Base-by-base conservation (phyloP, 2,888 invertebrate species). In the Psylliodes chrysocephalus region DNA sequence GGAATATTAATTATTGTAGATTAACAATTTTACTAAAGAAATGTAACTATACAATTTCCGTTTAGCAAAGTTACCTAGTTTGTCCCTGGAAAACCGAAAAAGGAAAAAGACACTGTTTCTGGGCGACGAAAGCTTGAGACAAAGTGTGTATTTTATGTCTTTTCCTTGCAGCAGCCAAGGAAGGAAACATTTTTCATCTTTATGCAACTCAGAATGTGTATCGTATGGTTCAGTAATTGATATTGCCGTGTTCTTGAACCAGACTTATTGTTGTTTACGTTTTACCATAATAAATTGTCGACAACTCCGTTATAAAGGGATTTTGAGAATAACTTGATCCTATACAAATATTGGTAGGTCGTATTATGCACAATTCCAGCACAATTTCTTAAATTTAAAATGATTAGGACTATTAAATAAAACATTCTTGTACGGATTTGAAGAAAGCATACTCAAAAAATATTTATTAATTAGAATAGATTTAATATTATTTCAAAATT, bases 131-230 rank as follows among this genome's bases (percentile, higher is more conserved):
- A 28, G 28, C 46, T 47, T 46, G 47, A 61, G 54, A 54, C 61
- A 38, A 61, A 61, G 47, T 46, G 47, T 47, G 61, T 61, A 47
- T 54, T 61, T 61, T 61, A 61, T 61, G 61, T 44, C 44, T 46
- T 33, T 33, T 33, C 47, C 15, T 25, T 54, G 38, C 47, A 47
- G 15, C 10, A 47, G 10, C 46, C 15, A 44, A 19, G 18, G 18
- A 25, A 55, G 18, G 25, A 54, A 35, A 38, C 38, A 47, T 61
- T 61, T 54, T 28, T 61, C 47, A 61, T 54, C 44, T 60, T 61
- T 40, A 35, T 46, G 17, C 19, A 8, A 14, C 18, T n/a, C 19
- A 1, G 15, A 35, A 60, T 53, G 53, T 35, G 54, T 38, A n/a
- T 19, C 22, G 17, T 47, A 18, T 44, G 25, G 46, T 46, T 42